These are phyloP conservation scores for Phortica variegata DNA, from an alignment of 1,140 invertebrate species.

Conservation along the genomic window DNA sequence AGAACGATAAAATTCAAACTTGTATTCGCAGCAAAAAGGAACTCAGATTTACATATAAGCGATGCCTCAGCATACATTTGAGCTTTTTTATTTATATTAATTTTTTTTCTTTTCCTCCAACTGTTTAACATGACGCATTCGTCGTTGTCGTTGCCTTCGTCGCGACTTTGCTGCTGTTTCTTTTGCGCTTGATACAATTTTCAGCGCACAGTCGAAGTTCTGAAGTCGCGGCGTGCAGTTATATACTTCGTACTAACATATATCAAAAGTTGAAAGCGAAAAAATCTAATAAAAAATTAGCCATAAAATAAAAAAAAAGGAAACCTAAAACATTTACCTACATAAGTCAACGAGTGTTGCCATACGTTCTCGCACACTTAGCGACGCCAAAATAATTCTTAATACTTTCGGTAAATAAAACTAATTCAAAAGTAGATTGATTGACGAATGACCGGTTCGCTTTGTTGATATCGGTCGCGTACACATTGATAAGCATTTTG, in stretches of 20 bases:
- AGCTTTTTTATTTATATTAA: background rate
- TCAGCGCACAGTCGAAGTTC: constrained; percentile 29
- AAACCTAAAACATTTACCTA: background rate
- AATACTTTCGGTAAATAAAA: background rate
- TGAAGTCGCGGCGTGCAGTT: constrained; percentile 29
- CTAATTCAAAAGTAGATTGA: background rate
- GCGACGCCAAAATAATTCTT: constrained; percentile 1
- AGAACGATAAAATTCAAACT: too few species aligned
- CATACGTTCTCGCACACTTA: constrained; percentile 8
- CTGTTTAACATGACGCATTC: background rate
- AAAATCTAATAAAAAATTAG: too few species aligned
- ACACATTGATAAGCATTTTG: too few species aligned
- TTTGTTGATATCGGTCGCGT: too few species aligned
- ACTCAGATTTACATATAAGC: too few species aligned
- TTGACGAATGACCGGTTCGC: too few species aligned
- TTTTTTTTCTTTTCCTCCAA: background rate
- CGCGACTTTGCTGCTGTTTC: constrained; percentile 1
- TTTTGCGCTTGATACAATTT: background rate
- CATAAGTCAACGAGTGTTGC: constrained; percentile 11
- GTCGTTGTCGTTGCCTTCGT: background rate
- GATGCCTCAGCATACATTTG: constrained; percentile 5
- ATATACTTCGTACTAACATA: constrained; percentile 19
- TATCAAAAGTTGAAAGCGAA: constrained; percentile 9
- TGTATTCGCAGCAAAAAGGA: too few species aligned
- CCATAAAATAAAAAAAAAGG: background rate